Conservation (phyloP, 64 coral and sea anemone species). For the Montipora efflorescens region DNA sequence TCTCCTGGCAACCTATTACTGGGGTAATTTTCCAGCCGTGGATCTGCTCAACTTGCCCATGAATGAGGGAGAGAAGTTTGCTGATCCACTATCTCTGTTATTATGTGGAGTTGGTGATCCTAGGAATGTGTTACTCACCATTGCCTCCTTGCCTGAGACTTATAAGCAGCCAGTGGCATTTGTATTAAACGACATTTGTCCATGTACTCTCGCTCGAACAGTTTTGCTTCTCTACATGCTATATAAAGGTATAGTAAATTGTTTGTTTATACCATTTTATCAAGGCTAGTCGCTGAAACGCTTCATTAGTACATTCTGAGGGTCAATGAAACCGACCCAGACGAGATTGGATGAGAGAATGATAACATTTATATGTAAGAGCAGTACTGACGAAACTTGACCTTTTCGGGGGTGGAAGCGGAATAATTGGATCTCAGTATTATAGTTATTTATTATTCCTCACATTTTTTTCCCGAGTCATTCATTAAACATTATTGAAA, state of each 20-base stretch:
- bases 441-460: too few relatives aligned
- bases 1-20: constrained; percentile 22
- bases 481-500: too few relatives aligned
- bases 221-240: constrained; percentile 62
- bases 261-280: background rate
- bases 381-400: too few relatives aligned
- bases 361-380: too few relatives aligned
- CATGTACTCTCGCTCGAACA: constrained; percentile 54
- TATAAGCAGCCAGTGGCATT: constrained; percentile 48
- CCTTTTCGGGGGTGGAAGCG: too few relatives aligned
- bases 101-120: constrained; percentile 74
- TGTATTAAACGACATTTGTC: constrained; percentile 70
- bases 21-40: constrained; percentile 64
- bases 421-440: too few relatives aligned
- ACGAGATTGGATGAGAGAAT: too few relatives aligned
- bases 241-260: constrained; percentile 31
- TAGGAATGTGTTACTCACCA: constrained; percentile 54
- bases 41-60: constrained; percentile 62
- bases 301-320: too few relatives aligned
- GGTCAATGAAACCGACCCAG: too few relatives aligned
- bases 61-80: constrained; percentile 52
- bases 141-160: constrained; percentile 60
- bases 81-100: constrained; percentile 38
- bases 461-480: too few relatives aligned
- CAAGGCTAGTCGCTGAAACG: background rate